Evolutionary conservation across 2,113 vertebrate species (phyloP), one percentile per base, ranked within the genome.

Genomic region (Podocnemis expansa): DNA sequence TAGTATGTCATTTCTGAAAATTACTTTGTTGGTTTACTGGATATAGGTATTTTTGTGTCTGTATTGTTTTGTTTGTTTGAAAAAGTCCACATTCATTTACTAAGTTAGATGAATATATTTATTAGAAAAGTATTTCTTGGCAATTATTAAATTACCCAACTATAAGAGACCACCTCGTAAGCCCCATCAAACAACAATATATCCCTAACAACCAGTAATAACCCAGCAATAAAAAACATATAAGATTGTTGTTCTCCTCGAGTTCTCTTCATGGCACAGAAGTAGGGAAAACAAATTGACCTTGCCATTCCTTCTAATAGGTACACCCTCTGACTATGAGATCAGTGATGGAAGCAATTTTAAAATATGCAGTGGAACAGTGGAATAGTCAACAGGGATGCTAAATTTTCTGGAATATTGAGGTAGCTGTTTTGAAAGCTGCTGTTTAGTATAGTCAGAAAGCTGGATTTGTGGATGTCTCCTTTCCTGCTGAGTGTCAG

Each of bases 1-100:
- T 31, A 51, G 24, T 29, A 5, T 31, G 49, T 85, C 31, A 83
- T 55, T 89, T 92, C 56, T 89, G 79, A 85, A 93, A 76, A 83
- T 43, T 56, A 3, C 3, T 88, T 91, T 67, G 41, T n/a, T 3
- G 84, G 67, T 91, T 85, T 84, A 58, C 27, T 80, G 63, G 67
- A 43, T 2, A 22, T 21, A 16, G 31, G 1, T 78, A 86, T 67
- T 67, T 67, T 67, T 67, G 60, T 67, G 60, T 67, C 60, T 67
- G 4, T 67, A 34, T 0, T 55, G 29, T 55, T 34, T 27, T 34
- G 3, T 10, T 19, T 5, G 3, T 12, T 52, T 52, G 3, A 1
- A 1, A 4, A 2, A 11, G 4, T 16, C 17, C 0, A 21, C 29
- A 43, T 16, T 84, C 54, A 45, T 83, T 85, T 79, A 25, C 88